These are phyloP conservation scores for Brachyhypopomus gauderio DNA, from an alignment of 2,113 vertebrate species.

Conservation along the genomic window DNA sequence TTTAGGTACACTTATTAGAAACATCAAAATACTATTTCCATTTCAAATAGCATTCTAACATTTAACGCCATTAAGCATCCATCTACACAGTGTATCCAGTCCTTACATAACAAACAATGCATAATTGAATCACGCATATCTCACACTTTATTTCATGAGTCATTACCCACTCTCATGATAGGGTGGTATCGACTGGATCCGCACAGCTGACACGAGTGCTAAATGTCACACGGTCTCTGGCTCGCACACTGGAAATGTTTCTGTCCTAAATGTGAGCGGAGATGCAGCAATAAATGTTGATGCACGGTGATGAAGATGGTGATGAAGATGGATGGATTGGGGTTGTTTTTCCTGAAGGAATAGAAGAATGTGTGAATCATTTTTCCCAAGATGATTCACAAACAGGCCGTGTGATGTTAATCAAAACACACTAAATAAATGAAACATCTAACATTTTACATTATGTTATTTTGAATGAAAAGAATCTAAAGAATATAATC, in stretches of 20 bases:
- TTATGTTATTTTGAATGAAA: not conserved
- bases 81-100: slow-evolving; percentile 1
- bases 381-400: not conserved
- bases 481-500: not conserved
- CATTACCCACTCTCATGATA: slow-evolving; percentile 42
- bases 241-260: slow-evolving; percentile 30
- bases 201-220: not conserved
- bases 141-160: slow-evolving; percentile 29
- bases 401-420: not conserved
- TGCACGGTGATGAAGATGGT: not conserved
- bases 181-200: slow-evolving; percentile 34
- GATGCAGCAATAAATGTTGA: slow-evolving; percentile 29
- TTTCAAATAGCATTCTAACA: not conserved
- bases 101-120: slow-evolving; percentile 20
- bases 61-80: not conserved
- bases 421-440: not conserved
- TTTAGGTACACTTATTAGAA: not conserved
- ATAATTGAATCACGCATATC: slow-evolving; percentile 31
- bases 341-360: slow-evolving; percentile 10
- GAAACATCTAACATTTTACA: not conserved
- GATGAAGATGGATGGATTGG: slow-evolving; percentile 36
- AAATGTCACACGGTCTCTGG: slow-evolving; percentile 19
- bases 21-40: not conserved
- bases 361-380: not conserved
- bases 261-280: slow-evolving; percentile 27